Evolutionary conservation across 1,140 invertebrate species (phyloP).

Genomic region (Habropoda laboriosa): DNA sequence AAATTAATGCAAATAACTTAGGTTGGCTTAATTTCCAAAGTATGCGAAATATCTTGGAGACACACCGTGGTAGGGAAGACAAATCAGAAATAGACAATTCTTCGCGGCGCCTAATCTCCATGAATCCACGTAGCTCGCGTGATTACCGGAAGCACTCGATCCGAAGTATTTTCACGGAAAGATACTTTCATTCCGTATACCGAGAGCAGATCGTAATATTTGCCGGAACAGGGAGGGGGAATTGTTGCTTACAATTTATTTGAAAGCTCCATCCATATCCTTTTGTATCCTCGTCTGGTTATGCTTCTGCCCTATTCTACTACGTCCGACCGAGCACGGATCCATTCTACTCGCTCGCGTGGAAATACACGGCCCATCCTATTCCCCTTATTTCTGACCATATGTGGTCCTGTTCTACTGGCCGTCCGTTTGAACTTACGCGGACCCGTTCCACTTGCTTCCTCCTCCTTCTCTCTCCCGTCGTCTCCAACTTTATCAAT

Average conservation of each 20-base stretch:
- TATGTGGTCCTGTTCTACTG: slow-evolving; percentile 9
- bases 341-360: slow-evolving; percentile 10
- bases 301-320: slow-evolving; percentile 1
- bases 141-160: background rate
- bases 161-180: slow-evolving; percentile 4
- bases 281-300: slow-evolving; percentile 12
- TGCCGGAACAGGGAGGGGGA: background rate
- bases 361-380: slow-evolving; percentile 5
- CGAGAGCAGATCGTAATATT: slow-evolving; percentile 6
- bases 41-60: no score
- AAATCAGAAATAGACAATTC: background rate
- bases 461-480: no score
- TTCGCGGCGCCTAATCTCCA: background rate
- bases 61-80: no score
- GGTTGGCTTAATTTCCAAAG: no score
- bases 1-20: no score
- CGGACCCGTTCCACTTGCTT: background rate
- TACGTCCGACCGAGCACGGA: background rate
- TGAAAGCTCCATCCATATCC: slow-evolving; percentile 24
- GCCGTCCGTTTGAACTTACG: slow-evolving; percentile 8
- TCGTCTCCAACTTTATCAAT: slow-evolving; percentile 13
- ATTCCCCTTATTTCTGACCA: slow-evolving; percentile 36
- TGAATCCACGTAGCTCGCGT: background rate
- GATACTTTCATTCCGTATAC: background rate
- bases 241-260: slow-evolving; percentile 33